Percentiles rank a stretch among this genome's conserved stretches.
These are phyloP conservation scores for Vulpes ferrilata DNA, from an alignment of 2,113 vertebrate genomes.

Conservation along the genomic window DNA sequence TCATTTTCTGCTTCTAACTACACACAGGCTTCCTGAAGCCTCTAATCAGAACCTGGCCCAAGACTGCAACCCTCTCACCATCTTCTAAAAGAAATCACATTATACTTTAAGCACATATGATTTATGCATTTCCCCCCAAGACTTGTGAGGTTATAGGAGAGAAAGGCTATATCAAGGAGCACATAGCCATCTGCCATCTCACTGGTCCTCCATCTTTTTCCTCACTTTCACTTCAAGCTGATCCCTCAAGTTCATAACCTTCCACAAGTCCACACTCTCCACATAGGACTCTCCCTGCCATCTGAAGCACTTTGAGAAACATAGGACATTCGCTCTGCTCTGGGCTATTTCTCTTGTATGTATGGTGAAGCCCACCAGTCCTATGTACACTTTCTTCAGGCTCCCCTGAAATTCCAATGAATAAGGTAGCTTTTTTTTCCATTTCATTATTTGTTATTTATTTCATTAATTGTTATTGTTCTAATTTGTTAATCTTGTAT, in stretches of 20 bases:
- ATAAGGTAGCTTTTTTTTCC: neutral
- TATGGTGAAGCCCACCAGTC: neutral
- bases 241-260: neutral
- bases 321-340: neutral
- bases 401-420: neutral
- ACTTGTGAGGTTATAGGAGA: neutral
- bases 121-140: neutral
- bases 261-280: neutral
- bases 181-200: neutral
- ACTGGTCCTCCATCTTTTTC: neutral
- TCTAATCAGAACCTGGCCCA: neutral
- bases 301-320: neutral
- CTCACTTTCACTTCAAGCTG: neutral
- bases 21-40: neutral
- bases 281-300: neutral
- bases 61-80: neutral
- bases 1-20: neutral
- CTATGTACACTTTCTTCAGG: neutral
- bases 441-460: neutral
- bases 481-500: neutral
- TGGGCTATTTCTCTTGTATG: neutral
- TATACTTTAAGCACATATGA: neutral
- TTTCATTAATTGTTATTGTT: neutral
- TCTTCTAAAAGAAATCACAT: constrained; percentile 24
- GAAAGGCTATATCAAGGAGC: neutral